Percentiles rank a stretch among this genome's conserved stretches.
These are phyloP conservation scores for Ctenochaetus hawaiiensis DNA, from an alignment of 2,797 vertebrate genomes.

Conservation along the genomic window DNA sequence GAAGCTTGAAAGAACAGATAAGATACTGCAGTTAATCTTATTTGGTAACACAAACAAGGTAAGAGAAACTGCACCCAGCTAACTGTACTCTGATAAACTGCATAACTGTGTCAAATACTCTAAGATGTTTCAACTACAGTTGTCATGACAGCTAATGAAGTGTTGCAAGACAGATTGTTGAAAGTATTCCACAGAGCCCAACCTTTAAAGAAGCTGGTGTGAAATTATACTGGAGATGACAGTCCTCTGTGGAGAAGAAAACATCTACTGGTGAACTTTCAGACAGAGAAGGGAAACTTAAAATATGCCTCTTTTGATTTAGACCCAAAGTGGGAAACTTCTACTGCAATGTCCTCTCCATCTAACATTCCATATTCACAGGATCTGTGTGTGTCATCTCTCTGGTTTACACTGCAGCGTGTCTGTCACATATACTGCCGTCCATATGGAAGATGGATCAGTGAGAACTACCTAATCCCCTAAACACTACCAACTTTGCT, in stretches of 20 bases:
- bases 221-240: not conserved
- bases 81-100: slow-evolving; percentile 9
- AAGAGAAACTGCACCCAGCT: slow-evolving; percentile 20
- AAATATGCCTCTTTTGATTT: slow-evolving; percentile 27
- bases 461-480: slow-evolving; percentile 37
- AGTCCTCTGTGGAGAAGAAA: not conserved
- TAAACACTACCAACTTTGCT: slow-evolving; percentile 59
- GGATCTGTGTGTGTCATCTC: slow-evolving; percentile 32
- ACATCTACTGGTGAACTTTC: slow-evolving; percentile 4
- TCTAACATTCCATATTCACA: slow-evolving; percentile 49
- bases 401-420: slow-evolving; percentile 17
- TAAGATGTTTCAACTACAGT: not conserved
- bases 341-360: not conserved
- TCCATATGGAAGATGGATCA: slow-evolving; percentile 60
- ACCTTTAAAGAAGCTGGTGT: not conserved
- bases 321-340: slow-evolving; percentile 35
- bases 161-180: not conserved
- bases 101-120: too few relatives aligned
- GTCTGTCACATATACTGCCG: slow-evolving; percentile 15
- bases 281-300: slow-evolving; percentile 8
- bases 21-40: not conserved
- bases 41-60: slow-evolving; percentile 26
- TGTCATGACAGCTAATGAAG: not conserved
- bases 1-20: slow-evolving; percentile 1
- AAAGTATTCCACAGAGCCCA: not conserved